A percentile compares a stretch with the other conserved stretches of the same genome.
phyloP scores from a whole-genome alignment of 2,113 vertebrate genomes.

The Aspiorhynchus laticeps region DNA sequence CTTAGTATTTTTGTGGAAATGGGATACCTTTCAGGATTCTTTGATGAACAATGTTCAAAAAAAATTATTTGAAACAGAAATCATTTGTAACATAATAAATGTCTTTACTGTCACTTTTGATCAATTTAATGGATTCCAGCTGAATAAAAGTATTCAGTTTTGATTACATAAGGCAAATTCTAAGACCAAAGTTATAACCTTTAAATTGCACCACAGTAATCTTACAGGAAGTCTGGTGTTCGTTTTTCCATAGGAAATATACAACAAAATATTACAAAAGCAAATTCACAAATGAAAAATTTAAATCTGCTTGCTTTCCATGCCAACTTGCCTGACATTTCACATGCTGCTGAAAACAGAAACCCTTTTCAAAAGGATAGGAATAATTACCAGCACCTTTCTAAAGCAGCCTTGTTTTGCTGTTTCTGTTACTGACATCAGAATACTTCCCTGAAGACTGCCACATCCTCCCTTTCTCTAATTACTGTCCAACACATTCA shows the following conservation, averaged over 20 bases:
- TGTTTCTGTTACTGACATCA: neutral
- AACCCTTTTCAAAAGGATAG: neutral
- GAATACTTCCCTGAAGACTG: slow-evolving; percentile 1
- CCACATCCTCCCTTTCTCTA: slow-evolving; percentile 10
- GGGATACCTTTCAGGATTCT: neutral
- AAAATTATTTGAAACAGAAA: neutral
- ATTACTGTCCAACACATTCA: slow-evolving; percentile 13
- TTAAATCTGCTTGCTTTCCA: neutral
- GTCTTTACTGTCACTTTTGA: neutral
- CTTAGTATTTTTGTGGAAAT: neutral
- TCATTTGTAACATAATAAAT: neutral
- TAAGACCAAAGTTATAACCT: neutral
- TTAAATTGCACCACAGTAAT: neutral
- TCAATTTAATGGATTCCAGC: neutral
- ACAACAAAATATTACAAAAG: neutral
- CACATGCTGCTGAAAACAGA: neutral
- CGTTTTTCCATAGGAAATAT: neutral
- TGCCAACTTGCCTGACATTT: neutral
- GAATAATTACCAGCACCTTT: neutral
- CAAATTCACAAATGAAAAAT: neutral
- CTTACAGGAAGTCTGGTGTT: neutral
- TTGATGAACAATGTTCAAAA: neutral
- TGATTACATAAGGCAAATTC: neutral
- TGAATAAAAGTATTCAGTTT: neutral
- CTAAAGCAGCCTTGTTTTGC: neutral